Percentiles rank a stretch among this genome's conserved stretches.
Evolutionary conservation across 2,797 vertebrate species (phyloP).

Genomic region (Melanotaenia pygmaea): DNA sequence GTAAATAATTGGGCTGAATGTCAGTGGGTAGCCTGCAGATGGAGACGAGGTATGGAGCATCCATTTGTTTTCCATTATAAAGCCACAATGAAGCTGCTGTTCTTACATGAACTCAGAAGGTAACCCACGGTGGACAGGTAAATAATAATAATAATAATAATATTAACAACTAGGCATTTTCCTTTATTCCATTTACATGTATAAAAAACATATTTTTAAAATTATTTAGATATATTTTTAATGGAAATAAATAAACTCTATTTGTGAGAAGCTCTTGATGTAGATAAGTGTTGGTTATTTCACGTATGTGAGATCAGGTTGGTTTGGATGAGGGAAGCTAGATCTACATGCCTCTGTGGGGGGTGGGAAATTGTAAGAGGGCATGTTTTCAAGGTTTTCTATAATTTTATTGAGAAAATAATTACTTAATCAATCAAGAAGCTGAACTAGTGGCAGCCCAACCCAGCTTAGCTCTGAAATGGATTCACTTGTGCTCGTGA

Average conservation of each 20-base stretch:
- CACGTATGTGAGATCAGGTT: no score
- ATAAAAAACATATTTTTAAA: no score
- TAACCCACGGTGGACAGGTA: slow-evolving; percentile 11
- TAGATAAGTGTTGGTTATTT: no score
- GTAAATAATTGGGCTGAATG: slow-evolving; percentile 81
- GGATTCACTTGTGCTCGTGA: background rate
- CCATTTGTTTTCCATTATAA: slow-evolving; percentile 65
- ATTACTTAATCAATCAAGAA: background rate
- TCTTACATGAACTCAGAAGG: slow-evolving; percentile 20
- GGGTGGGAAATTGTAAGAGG: background rate
- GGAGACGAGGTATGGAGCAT: slow-evolving; percentile 64
- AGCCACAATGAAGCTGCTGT: slow-evolving; percentile 54
- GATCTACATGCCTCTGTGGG: background rate
- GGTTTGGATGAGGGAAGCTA: background rate
- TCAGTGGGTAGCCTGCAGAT: slow-evolving; percentile 75
- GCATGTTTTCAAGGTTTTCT: no score
- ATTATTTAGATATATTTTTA: no score
- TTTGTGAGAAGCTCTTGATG: no score
- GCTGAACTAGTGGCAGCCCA: background rate
- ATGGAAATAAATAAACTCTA: no score
- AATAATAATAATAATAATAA: no score
- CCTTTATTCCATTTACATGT: no score
- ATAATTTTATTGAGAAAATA: background rate
- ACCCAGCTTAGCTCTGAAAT: background rate
- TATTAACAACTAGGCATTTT: no score